Base-by-base conservation (phyloP, 2,888 invertebrate species). In the Agrypnus murinus region DNA sequence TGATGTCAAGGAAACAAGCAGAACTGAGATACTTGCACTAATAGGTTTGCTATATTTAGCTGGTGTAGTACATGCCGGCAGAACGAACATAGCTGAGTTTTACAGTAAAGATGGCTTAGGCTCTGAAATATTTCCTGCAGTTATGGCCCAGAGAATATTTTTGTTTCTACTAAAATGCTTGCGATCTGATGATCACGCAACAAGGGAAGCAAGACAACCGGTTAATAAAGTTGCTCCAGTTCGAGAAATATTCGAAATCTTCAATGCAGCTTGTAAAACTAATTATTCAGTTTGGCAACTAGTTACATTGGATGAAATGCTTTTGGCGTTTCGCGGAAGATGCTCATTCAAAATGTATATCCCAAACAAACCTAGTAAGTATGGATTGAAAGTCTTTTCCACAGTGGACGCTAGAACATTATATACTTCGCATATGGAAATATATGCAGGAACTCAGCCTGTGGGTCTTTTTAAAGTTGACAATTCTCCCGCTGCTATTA, bases 221-320 rank as follows among this genome's bases (percentile, higher is more conserved):
- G 7, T 57, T 8, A 58, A 65, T 57, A 57, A 57, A 32, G 19
- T 57, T 2, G 46, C 65, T 34, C 34, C 58, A 0, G 46, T 65
- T 14, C 34, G 77, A 64, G 67, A 77, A 25, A 17, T 79, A 8
- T 78, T 79, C 62, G 75, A 75, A 69, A 60, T 50, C 14, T 77
- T 81, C 68, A 76, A 79, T n/a, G 53, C 64, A 46, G 78, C 77
- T 58, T 80, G 77, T 50, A 72, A 77, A 69, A 31, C 15, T n/a
- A 10, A 45, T 65, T 74, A 68, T 50, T 14, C 14, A 43, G 45
- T 71, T 12, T 66, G 63, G 9, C 59, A 59, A 60, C 66, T 71
- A 55, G 45, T 65, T 2, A 73, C 71, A 1, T 5, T 73, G 12
- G 71, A 74, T 40, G 57, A 73, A 66, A 71, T 66, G 65, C 32